Percentiles rank a stretch among this genome's conserved stretches.
These are phyloP conservation scores for Cyclina sinensis DNA, from an alignment of 1,140 invertebrate species.

Conservation along the genomic window DNA sequence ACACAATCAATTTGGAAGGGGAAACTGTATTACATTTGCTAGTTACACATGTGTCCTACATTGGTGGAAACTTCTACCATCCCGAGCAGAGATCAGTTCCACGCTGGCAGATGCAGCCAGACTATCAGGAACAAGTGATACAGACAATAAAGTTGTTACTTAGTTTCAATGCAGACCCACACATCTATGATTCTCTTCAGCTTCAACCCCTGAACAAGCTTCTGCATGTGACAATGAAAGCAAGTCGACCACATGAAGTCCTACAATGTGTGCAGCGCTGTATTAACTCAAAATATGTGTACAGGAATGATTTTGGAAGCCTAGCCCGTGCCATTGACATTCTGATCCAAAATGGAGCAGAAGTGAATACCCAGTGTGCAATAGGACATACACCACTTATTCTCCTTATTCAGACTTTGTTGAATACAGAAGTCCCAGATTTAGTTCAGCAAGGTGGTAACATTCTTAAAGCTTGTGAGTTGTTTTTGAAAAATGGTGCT, in stretches of 20 bases:
- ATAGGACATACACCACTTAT: constrained; percentile 82
- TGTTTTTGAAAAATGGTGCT: constrained; percentile 79
- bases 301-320: constrained; percentile 78
- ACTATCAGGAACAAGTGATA: constrained; percentile 82
- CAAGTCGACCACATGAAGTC: constrained; percentile 62
- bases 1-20: constrained; percentile 77
- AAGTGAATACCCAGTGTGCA: constrained; percentile 77
- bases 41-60: constrained; percentile 82
- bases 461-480: constrained; percentile 72
- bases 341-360: constrained; percentile 76
- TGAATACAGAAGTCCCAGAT: constrained; percentile 74
- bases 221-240: constrained; percentile 82
- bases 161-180: constrained; percentile 82
- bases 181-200: constrained; percentile 75
- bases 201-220: constrained; percentile 80
- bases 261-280: constrained; percentile 74
- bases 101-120: constrained; percentile 74
- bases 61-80: constrained; percentile 79
- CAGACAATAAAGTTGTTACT: constrained; percentile 78
- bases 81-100: constrained; percentile 63
- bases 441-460: constrained; percentile 70
- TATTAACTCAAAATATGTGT: constrained; percentile 78
- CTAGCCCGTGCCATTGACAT: constrained; percentile 75
- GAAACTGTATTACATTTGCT: constrained; percentile 83
- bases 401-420: constrained; percentile 79